Evolutionary conservation across 2,113 vertebrate genomes (phyloP).

Genomic region (Pionites leucogaster): DNA sequence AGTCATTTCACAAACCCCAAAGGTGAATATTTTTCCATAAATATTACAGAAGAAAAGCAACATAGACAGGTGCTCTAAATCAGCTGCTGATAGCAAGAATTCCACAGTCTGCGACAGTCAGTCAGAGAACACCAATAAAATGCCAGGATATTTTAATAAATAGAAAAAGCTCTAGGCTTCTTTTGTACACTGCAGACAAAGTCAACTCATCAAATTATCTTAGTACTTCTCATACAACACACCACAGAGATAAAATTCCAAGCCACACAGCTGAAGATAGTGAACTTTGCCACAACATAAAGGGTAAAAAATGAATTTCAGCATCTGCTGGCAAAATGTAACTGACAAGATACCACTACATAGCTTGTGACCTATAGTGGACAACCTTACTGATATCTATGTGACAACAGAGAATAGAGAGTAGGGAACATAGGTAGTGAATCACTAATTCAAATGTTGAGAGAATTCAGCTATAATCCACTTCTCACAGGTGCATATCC

Average conservation of each 20-base stretch:
- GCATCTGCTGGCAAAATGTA: neutral
- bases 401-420: neutral
- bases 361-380: neutral
- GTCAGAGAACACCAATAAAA: neutral
- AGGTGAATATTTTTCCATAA: neutral
- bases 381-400: neutral
- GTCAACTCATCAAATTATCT: neutral
- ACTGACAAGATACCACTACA: neutral
- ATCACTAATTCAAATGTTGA: neutral
- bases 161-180: neutral
- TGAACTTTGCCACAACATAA: neutral
- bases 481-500: neutral
- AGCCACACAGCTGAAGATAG: neutral
- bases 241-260: neutral
- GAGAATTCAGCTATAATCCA: neutral
- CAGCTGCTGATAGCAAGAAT: neutral
- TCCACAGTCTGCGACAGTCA: neutral
- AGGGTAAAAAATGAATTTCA: neutral
- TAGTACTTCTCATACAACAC: neutral
- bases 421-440: neutral
- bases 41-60: neutral
- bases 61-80: neutral
- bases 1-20: neutral
- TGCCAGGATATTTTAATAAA: neutral
- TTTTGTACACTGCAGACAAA: neutral